Conservation (phyloP, 2,888 invertebrate species). For the Drosophila multiciliata region DNA sequence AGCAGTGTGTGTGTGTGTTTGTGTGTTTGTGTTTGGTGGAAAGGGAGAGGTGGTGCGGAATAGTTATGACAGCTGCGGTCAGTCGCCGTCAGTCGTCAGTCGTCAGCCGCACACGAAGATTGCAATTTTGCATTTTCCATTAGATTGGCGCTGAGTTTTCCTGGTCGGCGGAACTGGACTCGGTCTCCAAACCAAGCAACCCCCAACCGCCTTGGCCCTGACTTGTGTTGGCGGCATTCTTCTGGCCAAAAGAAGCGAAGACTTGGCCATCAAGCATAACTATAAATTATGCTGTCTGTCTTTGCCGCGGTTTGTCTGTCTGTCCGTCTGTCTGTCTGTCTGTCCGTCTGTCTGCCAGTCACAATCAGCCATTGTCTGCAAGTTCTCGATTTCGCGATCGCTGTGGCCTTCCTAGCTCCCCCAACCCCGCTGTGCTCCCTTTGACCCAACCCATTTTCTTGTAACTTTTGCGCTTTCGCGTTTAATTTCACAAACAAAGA, state of each 20-base stretch:
- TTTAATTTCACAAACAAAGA: constrained; percentile 51
- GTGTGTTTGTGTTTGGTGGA: neutral
- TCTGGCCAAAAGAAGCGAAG: constrained; percentile 19
- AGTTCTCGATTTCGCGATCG: constrained; percentile 63
- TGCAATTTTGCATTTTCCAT: constrained; percentile 46
- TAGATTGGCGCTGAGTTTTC: constrained; percentile 58
- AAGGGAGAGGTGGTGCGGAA: neutral
- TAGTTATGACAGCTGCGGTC: constrained; percentile 63
- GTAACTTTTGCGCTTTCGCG: constrained; percentile 36
- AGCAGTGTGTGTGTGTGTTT: neutral
- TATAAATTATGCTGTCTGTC: constrained; percentile 64
- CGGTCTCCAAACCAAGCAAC: neutral
- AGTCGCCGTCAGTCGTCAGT: neutral
- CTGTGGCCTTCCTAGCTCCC: neutral
- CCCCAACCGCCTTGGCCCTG: neutral
- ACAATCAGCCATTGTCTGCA: constrained; percentile 61
- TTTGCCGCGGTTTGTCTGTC: neutral
- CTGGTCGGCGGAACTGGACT: constrained; percentile 8
- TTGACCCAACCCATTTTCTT: neutral
- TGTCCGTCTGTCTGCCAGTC: constrained; percentile 35
- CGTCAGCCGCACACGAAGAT: constrained; percentile 57
- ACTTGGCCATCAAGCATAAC: constrained; percentile 37
- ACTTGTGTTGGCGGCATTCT: neutral
- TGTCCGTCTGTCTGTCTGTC: constrained; percentile 31
- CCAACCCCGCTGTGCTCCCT: neutral